phyloP scores from a whole-genome alignment of 2,888 invertebrate species.

The Aphrophora alni region DNA sequence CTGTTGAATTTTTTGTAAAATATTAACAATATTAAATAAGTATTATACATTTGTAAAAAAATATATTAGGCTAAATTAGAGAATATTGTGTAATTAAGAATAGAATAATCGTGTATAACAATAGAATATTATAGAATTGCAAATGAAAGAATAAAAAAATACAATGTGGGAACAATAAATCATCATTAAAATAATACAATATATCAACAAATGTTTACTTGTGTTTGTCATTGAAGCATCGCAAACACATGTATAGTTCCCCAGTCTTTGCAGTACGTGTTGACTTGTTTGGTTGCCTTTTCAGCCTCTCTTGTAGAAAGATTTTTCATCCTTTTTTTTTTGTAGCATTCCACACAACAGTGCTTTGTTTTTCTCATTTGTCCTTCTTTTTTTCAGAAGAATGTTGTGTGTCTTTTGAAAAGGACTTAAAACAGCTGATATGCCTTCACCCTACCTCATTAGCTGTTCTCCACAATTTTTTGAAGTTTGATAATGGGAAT shows the following conservation, averaged over 20 bases:
- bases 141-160: background rate
- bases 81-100: background rate
- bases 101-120: background rate
- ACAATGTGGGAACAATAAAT: background rate
- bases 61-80: background rate
- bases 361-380: background rate
- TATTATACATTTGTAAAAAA: background rate
- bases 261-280: slow-evolving; percentile 4
- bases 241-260: background rate
- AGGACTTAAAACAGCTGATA: background rate
- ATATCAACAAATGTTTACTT: background rate
- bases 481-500: no score
- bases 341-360: background rate
- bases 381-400: background rate
- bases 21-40: background rate
- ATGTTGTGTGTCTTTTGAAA: background rate
- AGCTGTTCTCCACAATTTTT: no score
- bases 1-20: background rate
- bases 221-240: background rate
- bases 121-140: background rate
- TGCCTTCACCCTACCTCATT: background rate
- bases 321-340: background rate
- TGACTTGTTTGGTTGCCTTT: background rate
- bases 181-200: background rate
- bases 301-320: background rate